Evolutionary conservation across 2,113 vertebrate species (phyloP).

Genomic region (Alouatta palliata): DNA sequence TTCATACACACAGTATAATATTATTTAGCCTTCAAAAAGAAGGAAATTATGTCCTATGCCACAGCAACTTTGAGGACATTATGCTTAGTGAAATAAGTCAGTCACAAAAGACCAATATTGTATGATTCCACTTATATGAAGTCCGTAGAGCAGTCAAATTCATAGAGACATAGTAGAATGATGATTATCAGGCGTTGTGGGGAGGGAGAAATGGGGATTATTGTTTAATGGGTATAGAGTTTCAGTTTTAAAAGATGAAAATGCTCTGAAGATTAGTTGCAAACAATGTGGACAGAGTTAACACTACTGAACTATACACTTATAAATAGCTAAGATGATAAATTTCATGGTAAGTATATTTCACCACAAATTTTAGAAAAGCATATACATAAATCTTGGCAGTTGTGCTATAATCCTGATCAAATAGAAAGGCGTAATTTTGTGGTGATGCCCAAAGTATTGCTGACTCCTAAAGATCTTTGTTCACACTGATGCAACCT

Average conservation of each 20-base stretch:
- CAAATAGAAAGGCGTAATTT: neutral
- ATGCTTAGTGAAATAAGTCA: slow-evolving; percentile 6
- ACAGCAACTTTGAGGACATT: neutral
- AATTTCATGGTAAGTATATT: neutral
- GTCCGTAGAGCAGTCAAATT: neutral
- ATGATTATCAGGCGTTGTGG: neutral
- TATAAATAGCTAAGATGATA: neutral
- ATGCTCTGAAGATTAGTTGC: neutral
- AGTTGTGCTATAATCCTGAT: neutral
- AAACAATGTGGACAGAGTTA: neutral
- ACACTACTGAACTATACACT: neutral
- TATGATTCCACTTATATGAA: neutral
- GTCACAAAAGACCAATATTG: neutral
- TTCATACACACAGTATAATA: neutral
- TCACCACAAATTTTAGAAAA: neutral
- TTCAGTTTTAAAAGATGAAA: slow-evolving; percentile 6
- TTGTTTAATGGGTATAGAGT: neutral
- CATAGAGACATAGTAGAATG: neutral
- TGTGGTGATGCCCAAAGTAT: neutral
- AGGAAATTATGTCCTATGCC: neutral
- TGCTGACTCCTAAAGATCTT: neutral
- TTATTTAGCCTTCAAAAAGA: neutral
- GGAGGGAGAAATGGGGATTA: neutral
- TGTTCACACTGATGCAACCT: neutral
- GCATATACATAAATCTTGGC: neutral